Base-by-base conservation (phyloP, 2,797 vertebrate species). In the Malacoctenus gilli region DNA sequence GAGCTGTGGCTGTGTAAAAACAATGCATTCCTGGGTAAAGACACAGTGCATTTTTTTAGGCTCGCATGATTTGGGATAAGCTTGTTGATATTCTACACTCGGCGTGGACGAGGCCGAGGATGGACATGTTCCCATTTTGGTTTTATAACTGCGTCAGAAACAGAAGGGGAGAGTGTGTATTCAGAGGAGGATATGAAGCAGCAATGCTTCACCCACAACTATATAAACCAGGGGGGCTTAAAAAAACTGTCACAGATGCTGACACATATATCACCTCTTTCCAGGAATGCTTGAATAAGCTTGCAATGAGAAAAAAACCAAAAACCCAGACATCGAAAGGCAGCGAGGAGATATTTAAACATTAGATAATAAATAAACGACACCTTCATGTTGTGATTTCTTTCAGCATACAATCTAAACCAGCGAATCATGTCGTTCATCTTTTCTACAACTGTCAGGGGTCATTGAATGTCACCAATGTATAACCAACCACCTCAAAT, bases 1-100 rank as follows among this genome's bases (percentile, higher is more conserved):
- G 67, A 72, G 80, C 77, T 78, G 75, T 39, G 85, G 86, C 52
- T 40, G 21, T 81, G 58, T 54, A 56, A 89, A 87, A 89, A 87
- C 85, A 88, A 87, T 85, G 46, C 82, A 87, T 91, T 89, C 82
- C 80, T 63, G 49, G 28, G 62, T 80, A 79, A 87, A 85, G 72
- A 86, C 80, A 87, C 72, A 64, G 79, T 69, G 50, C 61, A 76
- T 78, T 87, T 86, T 88, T 86, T 85, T 42, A 67, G 79, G 79
- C 72, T 66, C 36, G 67, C 71, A 72, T 76, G 80, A 82, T 85
- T 80, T 19, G 16, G 75, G 79, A 83, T 81, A 78, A 77, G 80
- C 71, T 65, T 71, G 73, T 72, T 82, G 86, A 86, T 75, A 82
- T 84, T 82, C 54, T 75, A 74, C 66, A 70, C 69, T 75, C 53